Conservation (phyloP, 2,888 invertebrate species). For the Phorcus lineatus region DNA sequence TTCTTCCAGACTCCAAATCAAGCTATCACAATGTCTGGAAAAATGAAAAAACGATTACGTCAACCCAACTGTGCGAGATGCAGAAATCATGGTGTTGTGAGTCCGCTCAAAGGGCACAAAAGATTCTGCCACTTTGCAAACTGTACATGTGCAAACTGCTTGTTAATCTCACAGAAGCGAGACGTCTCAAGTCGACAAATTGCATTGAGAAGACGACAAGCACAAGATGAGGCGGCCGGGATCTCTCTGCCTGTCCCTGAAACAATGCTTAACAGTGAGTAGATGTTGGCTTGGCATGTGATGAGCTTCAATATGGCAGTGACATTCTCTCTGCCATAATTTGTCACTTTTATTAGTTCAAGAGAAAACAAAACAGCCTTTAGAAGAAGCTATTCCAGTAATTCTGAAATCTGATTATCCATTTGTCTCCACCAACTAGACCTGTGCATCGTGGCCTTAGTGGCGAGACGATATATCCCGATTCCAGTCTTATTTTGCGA, state of each 20-base stretch:
- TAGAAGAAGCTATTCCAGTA: no score
- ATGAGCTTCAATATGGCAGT: no score
- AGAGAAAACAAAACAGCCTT: no score
- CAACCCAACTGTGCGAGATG: slow-evolving; percentile 27
- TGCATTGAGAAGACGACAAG: background rate
- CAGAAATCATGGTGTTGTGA: slow-evolving; percentile 25
- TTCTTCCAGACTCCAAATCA: no score
- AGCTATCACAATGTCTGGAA: background rate
- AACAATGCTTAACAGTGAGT: background rate
- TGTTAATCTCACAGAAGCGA: background rate
- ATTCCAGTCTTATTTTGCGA: no score
- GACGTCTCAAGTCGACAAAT: background rate
- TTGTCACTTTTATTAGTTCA: no score
- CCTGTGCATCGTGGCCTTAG: no score
- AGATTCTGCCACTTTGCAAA: background rate
- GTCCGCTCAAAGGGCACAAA: slow-evolving; percentile 20
- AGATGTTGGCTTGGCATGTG: no score
- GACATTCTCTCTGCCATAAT: no score
- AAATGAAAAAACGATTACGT: background rate
- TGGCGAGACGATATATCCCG: no score
- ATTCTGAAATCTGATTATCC: no score
- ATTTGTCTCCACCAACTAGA: no score
- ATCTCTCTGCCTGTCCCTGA: background rate
- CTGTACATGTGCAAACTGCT: background rate
- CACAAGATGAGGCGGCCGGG: background rate